These are phyloP conservation scores for Zoanthus gigantus DNA, from an alignment of 92 coral and sea anemone species.

Conservation along the genomic window DNA sequence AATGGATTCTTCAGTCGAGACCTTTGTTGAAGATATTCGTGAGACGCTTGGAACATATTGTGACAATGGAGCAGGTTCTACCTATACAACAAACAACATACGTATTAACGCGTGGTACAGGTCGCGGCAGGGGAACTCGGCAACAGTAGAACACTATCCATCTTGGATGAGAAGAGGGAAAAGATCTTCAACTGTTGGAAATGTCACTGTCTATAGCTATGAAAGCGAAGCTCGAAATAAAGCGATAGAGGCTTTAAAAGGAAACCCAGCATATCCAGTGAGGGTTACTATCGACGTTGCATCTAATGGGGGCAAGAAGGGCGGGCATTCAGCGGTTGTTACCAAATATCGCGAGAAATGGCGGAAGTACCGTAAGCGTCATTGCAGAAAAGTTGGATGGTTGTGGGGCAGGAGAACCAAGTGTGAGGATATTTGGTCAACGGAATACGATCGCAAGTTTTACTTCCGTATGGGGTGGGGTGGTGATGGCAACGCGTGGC, in stretches of 20 bases:
- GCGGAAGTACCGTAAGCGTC: neutral
- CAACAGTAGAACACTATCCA: conserved; percentile 8
- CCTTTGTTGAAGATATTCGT: conserved; percentile 61
- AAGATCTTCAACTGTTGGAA: neutral
- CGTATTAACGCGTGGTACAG: conserved; percentile 40
- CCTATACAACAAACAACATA: neutral
- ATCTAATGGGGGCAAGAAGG: neutral
- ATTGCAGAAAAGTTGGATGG: conserved; percentile 41
- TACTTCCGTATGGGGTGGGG: conserved; percentile 63
- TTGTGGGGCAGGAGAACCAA: conserved; percentile 39
- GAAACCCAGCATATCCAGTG: conserved; percentile 39
- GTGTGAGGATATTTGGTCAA: neutral
- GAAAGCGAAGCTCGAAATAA: neutral
- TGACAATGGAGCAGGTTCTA: conserved; percentile 46
- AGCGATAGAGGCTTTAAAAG: conserved; percentile 22
- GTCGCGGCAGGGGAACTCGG: conserved; percentile 37
- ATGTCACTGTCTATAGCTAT: neutral
- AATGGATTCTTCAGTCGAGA: conserved; percentile 7
- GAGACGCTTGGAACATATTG: conserved; percentile 59
- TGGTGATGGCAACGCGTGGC: conserved; percentile 60
- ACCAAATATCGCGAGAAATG: conserved; percentile 38
- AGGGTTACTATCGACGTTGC: conserved; percentile 10
- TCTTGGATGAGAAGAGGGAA: neutral
- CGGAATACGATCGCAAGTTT: conserved; percentile 23
- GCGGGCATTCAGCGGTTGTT: conserved; percentile 42